Evolutionary conservation across 2,113 vertebrate genomes (phyloP).

Genomic region (Mionectes macconnelli): DNA sequence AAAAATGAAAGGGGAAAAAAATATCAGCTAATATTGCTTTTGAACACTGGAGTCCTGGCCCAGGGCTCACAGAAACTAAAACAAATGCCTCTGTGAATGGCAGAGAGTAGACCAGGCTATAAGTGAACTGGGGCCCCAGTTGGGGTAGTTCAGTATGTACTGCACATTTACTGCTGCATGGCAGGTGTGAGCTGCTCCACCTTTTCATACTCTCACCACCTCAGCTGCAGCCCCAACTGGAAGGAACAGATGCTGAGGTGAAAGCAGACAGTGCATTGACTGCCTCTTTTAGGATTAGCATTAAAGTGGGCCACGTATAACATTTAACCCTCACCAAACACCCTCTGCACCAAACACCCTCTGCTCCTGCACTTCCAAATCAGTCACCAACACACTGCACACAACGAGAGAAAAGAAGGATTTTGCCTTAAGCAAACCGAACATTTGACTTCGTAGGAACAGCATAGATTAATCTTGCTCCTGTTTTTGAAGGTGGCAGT

Average conservation of each 20-base stretch:
- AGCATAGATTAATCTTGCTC: background rate
- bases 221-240: background rate
- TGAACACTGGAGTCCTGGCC: background rate
- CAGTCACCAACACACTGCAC: background rate
- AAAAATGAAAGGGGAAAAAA: background rate
- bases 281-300: slow-evolving; percentile 4
- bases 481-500: background rate
- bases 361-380: background rate
- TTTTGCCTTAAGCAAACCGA: slow-evolving; percentile 13
- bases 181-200: background rate
- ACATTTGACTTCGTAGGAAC: background rate
- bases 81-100: background rate
- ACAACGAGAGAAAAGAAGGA: background rate
- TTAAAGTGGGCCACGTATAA: background rate
- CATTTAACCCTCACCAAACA: background rate
- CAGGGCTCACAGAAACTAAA: background rate
- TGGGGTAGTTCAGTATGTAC: background rate
- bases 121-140: background rate
- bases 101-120: background rate
- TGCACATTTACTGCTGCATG: background rate
- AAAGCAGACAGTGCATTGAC: background rate
- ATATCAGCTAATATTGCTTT: background rate
- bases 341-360: background rate
- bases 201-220: background rate
- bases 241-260: background rate